phyloP scores from a whole-genome alignment of 2,797 vertebrate genomes.

The Cottoperca gobio region DNA sequence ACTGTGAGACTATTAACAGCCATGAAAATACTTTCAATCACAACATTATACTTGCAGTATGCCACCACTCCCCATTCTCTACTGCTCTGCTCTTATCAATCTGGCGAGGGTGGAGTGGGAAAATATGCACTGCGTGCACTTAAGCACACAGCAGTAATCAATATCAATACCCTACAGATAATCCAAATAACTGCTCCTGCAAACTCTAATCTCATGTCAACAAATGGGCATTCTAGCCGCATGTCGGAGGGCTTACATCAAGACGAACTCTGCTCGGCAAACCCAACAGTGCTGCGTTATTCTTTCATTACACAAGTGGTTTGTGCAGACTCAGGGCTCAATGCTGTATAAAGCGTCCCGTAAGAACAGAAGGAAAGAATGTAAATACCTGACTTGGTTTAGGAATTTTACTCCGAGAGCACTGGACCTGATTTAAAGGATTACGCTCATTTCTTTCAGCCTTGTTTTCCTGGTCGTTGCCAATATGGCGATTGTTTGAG shows the following conservation, averaged over 20 bases:
- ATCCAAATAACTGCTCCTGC: constrained; percentile 54
- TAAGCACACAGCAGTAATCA: constrained; percentile 51
- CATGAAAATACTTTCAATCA: constrained; percentile 26
- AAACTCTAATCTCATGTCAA: constrained; percentile 54
- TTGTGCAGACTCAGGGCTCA: constrained; percentile 34
- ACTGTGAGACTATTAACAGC: constrained; percentile 6
- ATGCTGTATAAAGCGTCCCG: constrained; percentile 45
- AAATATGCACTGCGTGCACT: constrained; percentile 43
- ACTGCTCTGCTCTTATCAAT: constrained; percentile 39
- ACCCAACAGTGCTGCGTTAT: constrained; percentile 12
- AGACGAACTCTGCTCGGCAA: constrained; percentile 21
- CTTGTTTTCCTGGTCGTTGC: constrained; percentile 37
- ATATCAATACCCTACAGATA: constrained; percentile 63
- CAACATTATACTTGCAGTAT: background rate
- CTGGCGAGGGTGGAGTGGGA: constrained; percentile 35
- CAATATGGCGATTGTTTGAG: background rate
- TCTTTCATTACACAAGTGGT: constrained; percentile 52
- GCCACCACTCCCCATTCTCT: constrained; percentile 20
- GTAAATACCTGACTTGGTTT: constrained; percentile 73
- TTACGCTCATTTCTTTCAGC: constrained; percentile 48
- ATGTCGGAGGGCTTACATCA: constrained; percentile 49
- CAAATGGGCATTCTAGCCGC: constrained; percentile 49
- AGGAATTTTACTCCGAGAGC: constrained; percentile 51
- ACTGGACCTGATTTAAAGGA: constrained; percentile 52
- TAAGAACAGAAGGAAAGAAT: constrained; percentile 62